These are phyloP conservation scores for Dreissena rostriformis DNA, from an alignment of 1,140 invertebrate species.

Conservation along the genomic window DNA sequence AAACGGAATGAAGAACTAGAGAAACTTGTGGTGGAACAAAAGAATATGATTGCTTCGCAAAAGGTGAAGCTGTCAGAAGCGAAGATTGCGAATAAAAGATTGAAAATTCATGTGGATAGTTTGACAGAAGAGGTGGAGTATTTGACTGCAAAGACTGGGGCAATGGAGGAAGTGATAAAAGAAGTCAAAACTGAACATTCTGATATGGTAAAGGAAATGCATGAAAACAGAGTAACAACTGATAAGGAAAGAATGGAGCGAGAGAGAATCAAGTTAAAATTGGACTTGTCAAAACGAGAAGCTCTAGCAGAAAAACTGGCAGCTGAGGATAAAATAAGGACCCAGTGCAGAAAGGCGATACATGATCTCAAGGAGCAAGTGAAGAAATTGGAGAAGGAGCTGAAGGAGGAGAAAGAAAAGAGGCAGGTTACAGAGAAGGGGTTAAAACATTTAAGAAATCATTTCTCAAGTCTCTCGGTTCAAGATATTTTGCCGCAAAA, in stretches of 20 bases:
- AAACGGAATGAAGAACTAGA: slow-evolving; percentile 55
- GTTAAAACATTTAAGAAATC: slow-evolving; percentile 53
- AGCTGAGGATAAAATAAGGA: slow-evolving; percentile 48
- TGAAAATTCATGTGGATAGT: slow-evolving; percentile 50
- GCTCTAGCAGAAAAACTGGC: slow-evolving; percentile 52
- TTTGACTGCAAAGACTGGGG: slow-evolving; percentile 50
- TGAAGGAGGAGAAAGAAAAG: slow-evolving; percentile 37
- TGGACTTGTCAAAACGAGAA: slow-evolving; percentile 36
- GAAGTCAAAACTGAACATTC: slow-evolving; percentile 47
- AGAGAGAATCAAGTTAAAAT: slow-evolving; percentile 47
- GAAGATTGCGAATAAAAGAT: slow-evolving; percentile 38
- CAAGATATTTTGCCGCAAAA: slow-evolving; percentile 47
- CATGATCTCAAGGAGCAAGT: slow-evolving; percentile 53
- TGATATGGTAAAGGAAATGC: slow-evolving; percentile 52
- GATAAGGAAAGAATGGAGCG: slow-evolving; percentile 50
- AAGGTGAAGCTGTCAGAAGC: slow-evolving; percentile 30
- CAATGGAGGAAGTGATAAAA: slow-evolving; percentile 50
- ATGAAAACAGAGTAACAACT: slow-evolving; percentile 47
- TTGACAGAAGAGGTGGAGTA: slow-evolving; percentile 46
- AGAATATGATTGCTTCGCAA: slow-evolving; percentile 23
- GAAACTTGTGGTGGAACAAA: slow-evolving; percentile 4
- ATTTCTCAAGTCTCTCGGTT: slow-evolving; percentile 50
- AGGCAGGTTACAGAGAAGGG: slow-evolving; percentile 44
- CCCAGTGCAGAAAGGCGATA: slow-evolving; percentile 48
- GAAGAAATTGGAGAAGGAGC: slow-evolving; percentile 42